Evolutionary conservation across 2,797 vertebrate species (phyloP).

Genomic region (Myripristis murdjan): DNA sequence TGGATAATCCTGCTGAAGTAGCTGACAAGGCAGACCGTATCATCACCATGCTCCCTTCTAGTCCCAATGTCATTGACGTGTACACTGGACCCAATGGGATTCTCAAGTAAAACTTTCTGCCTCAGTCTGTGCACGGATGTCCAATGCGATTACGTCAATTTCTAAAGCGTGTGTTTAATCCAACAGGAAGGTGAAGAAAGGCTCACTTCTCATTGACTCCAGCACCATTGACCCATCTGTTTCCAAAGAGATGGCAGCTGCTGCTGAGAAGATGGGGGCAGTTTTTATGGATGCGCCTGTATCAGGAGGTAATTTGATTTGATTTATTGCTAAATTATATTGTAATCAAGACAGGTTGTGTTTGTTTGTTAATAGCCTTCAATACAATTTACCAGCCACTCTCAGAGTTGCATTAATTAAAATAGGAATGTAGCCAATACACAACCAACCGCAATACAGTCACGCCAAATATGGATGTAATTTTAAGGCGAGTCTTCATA

Average conservation of each 20-base stretch:
- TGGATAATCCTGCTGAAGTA: conserved; percentile 95
- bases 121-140: background rate
- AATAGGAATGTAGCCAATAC: too few species aligned
- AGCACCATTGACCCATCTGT: conserved; percentile 97
- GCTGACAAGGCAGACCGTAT: conserved; percentile 97
- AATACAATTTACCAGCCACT: background rate
- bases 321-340: too few species aligned
- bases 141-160: background rate
- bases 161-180: conserved; percentile 20
- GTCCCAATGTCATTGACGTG: conserved; percentile 92
- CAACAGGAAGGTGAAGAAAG: conserved; percentile 97
- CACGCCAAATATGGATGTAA: too few species aligned
- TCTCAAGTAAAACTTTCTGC: conserved; percentile 81
- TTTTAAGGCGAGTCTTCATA: too few species aligned
- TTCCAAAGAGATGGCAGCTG: conserved; percentile 95
- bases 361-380: background rate
- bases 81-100: conserved; percentile 96
- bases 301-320: conserved; percentile 92
- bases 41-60: conserved; percentile 98
- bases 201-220: conserved; percentile 97
- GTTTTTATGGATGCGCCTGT: conserved; percentile 99
- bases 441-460: too few species aligned
- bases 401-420: background rate
- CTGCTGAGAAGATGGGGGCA: conserved; percentile 96
- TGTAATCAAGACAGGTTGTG: background rate